A percentile compares a stretch with the other conserved stretches of the same genome.
Conservation (phyloP, 1,140 invertebrate genomes). For the Brachionus paranguensis region DNA sequence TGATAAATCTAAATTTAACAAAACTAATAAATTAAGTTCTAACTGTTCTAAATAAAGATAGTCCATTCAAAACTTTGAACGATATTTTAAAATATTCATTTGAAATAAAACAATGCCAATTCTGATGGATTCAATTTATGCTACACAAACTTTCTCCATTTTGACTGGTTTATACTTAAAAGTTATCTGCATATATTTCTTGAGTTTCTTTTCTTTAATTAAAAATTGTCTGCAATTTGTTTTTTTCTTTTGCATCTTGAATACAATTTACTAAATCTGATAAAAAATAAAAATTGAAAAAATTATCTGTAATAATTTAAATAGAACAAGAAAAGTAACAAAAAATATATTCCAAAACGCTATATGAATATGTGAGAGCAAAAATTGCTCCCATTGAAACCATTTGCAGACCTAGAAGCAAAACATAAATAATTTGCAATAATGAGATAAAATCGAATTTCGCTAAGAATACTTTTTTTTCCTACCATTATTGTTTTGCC, state of each 20-base stretch:
- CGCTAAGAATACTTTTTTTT: not conserved
- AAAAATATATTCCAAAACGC: not conserved
- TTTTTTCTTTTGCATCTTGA: not conserved
- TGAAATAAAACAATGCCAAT: not conserved
- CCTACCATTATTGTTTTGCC: not conserved
- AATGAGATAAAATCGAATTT: not conserved
- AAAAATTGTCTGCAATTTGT: not conserved
- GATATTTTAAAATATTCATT: not conserved
- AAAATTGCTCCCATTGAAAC: not conserved
- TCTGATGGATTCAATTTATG: not conserved
- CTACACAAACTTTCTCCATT: not conserved
- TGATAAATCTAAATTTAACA: not conserved
- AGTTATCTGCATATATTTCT: not conserved
- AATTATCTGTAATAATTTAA: not conserved
- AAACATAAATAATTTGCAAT: not conserved
- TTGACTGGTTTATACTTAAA: not conserved
- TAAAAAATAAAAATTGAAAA: not conserved
- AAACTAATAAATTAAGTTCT: not conserved
- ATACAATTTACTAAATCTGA: not conserved
- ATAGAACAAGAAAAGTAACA: not conserved
- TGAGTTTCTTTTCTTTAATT: not conserved
- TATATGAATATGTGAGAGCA: not conserved
- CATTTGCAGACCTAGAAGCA: not conserved
- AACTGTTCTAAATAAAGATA: not conserved
- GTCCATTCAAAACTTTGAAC: not conserved